These are phyloP conservation scores for Leucoptera coffeella DNA, from an alignment of 2,888 invertebrate species.

Conservation along the genomic window DNA sequence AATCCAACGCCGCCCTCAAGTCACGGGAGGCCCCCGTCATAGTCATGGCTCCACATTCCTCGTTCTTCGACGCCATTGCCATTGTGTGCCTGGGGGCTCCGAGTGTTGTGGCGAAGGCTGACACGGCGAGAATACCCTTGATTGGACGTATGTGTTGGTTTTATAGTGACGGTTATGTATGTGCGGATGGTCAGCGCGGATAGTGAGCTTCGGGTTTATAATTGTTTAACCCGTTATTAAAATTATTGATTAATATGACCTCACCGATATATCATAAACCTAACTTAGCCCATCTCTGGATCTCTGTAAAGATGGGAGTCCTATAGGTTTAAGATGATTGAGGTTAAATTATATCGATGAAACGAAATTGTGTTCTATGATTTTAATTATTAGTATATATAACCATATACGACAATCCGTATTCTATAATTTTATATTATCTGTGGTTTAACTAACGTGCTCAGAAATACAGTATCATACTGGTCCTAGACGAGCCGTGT, in stretches of 20 bases:
- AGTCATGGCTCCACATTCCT: constrained; percentile 85
- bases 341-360: too few relatives aligned
- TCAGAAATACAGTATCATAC: too few relatives aligned
- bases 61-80: constrained; percentile 83
- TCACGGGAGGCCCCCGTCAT: constrained; percentile 75
- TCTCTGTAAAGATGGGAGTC: too few relatives aligned
- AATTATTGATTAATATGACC: too few relatives aligned
- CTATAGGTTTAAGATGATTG: too few relatives aligned
- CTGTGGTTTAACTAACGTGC: too few relatives aligned
- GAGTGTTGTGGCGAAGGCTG: constrained; percentile 85
- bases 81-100: constrained; percentile 79
- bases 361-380: neutral
- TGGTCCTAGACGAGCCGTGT: too few relatives aligned
- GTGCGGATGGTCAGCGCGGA: neutral
- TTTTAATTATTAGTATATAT: neutral
- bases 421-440: neutral
- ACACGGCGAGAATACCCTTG: constrained; percentile 74
- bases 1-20: constrained; percentile 31
- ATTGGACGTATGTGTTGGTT: constrained; percentile 75
- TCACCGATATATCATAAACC: too few relatives aligned
- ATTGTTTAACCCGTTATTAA: too few relatives aligned
- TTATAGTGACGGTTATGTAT: neutral
- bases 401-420: neutral
- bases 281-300: too few relatives aligned
- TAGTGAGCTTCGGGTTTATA: too few relatives aligned